Evolutionary conservation across 2,113 vertebrate genomes (phyloP).

Genomic region (Panthera leo): DNA sequence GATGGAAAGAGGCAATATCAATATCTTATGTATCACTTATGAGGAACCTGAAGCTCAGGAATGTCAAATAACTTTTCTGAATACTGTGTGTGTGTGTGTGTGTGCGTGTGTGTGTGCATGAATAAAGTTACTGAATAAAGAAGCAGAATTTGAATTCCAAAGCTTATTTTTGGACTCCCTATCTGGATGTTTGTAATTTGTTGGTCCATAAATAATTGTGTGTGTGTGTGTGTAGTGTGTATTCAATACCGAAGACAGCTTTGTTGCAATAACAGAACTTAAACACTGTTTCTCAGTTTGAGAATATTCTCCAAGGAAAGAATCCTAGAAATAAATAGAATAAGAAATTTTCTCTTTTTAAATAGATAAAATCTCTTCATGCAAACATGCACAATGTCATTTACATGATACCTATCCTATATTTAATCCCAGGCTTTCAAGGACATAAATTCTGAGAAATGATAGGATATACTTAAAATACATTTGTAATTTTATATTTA

Average conservation of each 20-base stretch:
- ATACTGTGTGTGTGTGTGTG: not conserved
- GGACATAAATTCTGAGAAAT: not conserved
- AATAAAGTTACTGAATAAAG: not conserved
- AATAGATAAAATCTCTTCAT: not conserved
- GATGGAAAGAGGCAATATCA: not conserved
- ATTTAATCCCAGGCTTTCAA: not conserved
- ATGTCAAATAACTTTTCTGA: not conserved
- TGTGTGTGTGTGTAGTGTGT: not conserved
- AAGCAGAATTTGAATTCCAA: not conserved
- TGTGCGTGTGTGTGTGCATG: not conserved
- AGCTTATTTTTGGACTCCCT: not conserved
- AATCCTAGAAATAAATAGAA: not conserved
- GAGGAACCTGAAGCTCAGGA: not conserved
- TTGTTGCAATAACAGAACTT: not conserved
- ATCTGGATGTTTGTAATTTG: not conserved
- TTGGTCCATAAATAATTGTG: not conserved
- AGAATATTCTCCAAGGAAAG: not conserved
- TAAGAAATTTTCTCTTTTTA: not conserved
- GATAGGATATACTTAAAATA: not conserved
- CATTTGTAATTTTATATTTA: not conserved
- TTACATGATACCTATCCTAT: not conserved
- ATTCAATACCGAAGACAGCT: not conserved
- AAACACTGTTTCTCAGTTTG: not conserved
- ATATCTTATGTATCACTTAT: not conserved
- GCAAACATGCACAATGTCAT: not conserved